A percentile compares a stretch with the other conserved stretches of the same genome.
Conservation (phyloP, 2,888 invertebrate genomes). For the Monoplex corrugatus region DNA sequence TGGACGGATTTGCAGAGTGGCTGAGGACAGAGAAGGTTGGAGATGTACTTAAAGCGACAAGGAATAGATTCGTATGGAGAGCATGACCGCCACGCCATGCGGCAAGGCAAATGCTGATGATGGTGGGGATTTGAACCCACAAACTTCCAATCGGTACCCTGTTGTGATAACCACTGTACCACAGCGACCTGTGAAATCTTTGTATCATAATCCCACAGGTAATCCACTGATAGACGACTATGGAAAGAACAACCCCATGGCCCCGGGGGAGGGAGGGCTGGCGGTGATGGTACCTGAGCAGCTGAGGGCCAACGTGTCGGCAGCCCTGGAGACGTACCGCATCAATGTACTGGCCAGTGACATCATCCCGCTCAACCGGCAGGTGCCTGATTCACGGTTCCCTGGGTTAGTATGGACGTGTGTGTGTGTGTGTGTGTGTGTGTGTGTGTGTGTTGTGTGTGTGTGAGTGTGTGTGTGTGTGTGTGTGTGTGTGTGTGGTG, state of each 20-base stretch:
- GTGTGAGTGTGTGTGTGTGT: background rate
- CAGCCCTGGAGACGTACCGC: conserved; percentile 59
- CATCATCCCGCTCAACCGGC: conserved; percentile 69
- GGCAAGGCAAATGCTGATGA: too few species aligned
- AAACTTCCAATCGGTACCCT: too few species aligned
- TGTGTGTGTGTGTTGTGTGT: background rate
- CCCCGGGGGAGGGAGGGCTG: conserved; percentile 66
- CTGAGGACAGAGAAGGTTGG: too few species aligned
- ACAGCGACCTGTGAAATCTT: too few species aligned
- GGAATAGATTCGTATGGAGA: too few species aligned
- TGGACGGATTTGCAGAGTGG: too few species aligned
- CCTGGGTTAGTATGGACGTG: conserved; percentile 58
- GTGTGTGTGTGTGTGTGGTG: background rate
- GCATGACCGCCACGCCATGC: too few species aligned
- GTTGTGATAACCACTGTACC: too few species aligned
- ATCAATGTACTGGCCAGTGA: conserved; percentile 72
- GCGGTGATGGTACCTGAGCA: conserved; percentile 62
- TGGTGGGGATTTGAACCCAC: too few species aligned
- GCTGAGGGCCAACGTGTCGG: conserved; percentile 56
- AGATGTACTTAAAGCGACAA: too few species aligned
- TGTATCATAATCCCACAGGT: conserved; percentile 58
- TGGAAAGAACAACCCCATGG: conserved; percentile 63
- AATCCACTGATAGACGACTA: conserved; percentile 70
- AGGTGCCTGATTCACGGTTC: conserved; percentile 72
- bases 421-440: background rate